Percentiles rank a stretch among this genome's conserved stretches.
Evolutionary conservation across 2,797 vertebrate genomes (phyloP).

Genomic region (Acanthornis magna): DNA sequence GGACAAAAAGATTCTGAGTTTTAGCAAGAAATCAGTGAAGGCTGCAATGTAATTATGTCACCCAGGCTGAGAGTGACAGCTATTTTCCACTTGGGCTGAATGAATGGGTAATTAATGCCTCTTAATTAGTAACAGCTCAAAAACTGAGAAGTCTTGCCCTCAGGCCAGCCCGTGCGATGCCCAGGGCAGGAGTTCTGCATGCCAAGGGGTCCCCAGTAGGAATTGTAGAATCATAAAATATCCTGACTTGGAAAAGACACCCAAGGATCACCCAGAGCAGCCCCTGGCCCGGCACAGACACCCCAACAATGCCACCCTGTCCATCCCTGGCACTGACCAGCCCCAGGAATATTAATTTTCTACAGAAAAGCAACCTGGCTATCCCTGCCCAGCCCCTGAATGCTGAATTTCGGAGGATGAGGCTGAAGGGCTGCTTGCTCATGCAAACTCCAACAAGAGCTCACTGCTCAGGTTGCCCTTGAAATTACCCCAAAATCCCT

Average conservation of each 20-base stretch:
- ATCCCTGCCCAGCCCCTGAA: too few species aligned
- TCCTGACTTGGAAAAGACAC: background rate
- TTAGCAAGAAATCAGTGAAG: background rate
- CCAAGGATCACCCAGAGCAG: rapidly evolving
- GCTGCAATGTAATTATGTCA: background rate
- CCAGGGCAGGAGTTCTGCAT: background rate
- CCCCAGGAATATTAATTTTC: too few species aligned
- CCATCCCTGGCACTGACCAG: background rate
- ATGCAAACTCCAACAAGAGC: too few species aligned
- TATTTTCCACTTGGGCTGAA: background rate
- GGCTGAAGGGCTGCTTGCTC: too few species aligned
- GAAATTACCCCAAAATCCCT: too few species aligned
- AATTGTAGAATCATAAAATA: background rate
- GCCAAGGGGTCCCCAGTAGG: rapidly evolving
- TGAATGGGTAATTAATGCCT: background rate
- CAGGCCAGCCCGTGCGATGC: background rate
- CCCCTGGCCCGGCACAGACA: background rate
- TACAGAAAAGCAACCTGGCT: too few species aligned
- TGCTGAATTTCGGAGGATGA: too few species aligned
- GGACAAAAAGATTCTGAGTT: background rate
- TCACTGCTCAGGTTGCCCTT: too few species aligned
- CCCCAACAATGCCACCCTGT: background rate
- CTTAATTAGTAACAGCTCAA: background rate
- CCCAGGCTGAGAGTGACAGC: background rate
- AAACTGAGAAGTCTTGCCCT: background rate